Evolutionary conservation across 2,797 vertebrate species (phyloP), one percentile per base, ranked within the genome.

Genomic region (Helostoma temminkii): DNA sequence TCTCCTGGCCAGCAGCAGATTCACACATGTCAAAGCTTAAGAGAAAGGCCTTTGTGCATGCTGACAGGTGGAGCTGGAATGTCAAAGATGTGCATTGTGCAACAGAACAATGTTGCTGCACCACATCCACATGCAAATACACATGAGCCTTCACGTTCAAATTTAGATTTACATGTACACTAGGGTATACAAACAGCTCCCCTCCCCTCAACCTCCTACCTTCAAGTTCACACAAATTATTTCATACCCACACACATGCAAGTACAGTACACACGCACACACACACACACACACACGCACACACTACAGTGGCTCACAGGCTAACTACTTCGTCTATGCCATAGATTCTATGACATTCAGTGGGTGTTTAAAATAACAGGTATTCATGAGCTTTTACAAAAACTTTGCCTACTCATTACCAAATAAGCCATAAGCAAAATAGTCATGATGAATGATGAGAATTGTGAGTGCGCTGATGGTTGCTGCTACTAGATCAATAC

Each of bases 21-120:
- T 55, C 77, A 56, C 66, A 71, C 80, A 66, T 57, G 84, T 88
- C 85, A 77, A 49, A 84, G 74, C 71, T 52, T 12, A 49, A 48
- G 48, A 85, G 69, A 67, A 81, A 70, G 80, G 71, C 71, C 66
- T 88, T 89, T 89, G 83, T 92, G 10, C 32, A 14, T 9, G 0
- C 59, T 88, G 88, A 89, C 87, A 91, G 86, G 83, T 90, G 82
- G 86, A 84, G 73, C 79, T 57, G 70, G 62, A 82, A 82, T 81
- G 84, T 87, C 69, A 88, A 83, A 85, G 78, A 58, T 66, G n/a
- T 11, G 46, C 56, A 80, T 84, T 90, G 90, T 90, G 58, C 11
- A 68, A 47, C 1, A 3, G 69, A 74, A 89, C 82, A 86, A 80
- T 89, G 85, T 65, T 71, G 52, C 79, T 71, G 41, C 15, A 14